phyloP scores from a whole-genome alignment of 2,888 invertebrate species.

The Oxycera nigricornis region DNA sequence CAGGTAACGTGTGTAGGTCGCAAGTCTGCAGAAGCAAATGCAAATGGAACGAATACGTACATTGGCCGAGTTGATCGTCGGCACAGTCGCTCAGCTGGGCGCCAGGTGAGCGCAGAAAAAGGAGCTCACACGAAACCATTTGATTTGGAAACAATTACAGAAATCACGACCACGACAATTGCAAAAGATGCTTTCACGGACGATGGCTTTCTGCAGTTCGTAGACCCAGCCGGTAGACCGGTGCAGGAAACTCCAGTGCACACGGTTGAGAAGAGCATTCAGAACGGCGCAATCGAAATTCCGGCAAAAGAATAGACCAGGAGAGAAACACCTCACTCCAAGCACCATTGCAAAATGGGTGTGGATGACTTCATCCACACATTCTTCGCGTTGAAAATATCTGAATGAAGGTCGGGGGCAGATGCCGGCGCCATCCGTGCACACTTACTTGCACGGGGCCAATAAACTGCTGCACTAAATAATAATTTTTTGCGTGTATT shows the following conservation, averaged over 20 bases:
- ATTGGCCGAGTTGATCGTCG: conserved; percentile 1
- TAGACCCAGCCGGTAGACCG: background rate
- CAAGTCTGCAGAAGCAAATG: background rate
- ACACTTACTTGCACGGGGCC: conserved; percentile 10
- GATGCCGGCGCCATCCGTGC: background rate
- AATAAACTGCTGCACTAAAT: conserved; percentile 14
- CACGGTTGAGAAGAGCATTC: background rate
- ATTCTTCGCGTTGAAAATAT: conserved; percentile 9
- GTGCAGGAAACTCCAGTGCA: background rate
- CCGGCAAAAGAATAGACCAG: background rate
- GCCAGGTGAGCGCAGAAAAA: background rate
- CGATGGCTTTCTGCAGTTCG: background rate
- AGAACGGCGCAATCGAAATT: background rate
- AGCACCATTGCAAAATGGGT: conserved; percentile 26
- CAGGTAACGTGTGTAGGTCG: background rate
- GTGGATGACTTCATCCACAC: conserved; percentile 33
- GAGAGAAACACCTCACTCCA: background rate
- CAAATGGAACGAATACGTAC: conserved; percentile 21
- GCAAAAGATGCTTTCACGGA: conserved; percentile 12
- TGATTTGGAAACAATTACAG: background rate
- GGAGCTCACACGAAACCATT: conserved; percentile 8
- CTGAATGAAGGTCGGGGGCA: background rate
- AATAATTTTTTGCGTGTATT: background rate
- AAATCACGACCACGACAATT: background rate
- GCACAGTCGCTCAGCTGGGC: too few species aligned